Conservation (phyloP, 2,888 invertebrate species). For the Aphodius granarius region DNA sequence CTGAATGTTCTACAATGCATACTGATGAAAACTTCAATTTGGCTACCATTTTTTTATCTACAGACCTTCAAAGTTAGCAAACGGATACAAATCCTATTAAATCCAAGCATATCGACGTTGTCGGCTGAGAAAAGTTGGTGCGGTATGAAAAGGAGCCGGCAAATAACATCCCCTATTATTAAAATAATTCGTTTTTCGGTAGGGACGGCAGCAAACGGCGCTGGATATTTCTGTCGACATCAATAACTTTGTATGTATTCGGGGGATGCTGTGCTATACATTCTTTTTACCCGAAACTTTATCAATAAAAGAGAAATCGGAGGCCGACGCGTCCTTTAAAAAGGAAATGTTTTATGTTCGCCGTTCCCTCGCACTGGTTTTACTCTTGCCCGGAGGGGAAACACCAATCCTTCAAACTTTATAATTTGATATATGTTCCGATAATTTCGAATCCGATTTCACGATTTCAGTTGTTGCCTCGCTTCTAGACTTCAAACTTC, state of each 20-base stretch:
- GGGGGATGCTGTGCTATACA: not conserved
- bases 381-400: not conserved
- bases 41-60: not conserved
- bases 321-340: not conserved
- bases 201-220: not conserved
- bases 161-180: not conserved
- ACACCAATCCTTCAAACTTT: not conserved
- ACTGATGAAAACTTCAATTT: not conserved
- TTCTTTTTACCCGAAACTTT: not conserved
- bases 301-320: not conserved
- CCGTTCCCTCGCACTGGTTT: not conserved
- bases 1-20: not conserved
- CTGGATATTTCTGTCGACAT: not conserved
- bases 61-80: not conserved
- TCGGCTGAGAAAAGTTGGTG: not conserved
- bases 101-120: not conserved
- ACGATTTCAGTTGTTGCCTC: not conserved
- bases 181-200: not conserved
- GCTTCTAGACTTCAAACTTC: not conserved
- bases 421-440: not conserved
- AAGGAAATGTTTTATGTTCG: not conserved
- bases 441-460: not conserved
- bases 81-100: not conserved
- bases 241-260: not conserved
- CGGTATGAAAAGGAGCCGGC: not conserved